Percentiles rank a stretch among this genome's conserved stretches.
Evolutionary conservation across 1,140 invertebrate genomes (phyloP).

Genomic region (Cydia strobilella): DNA sequence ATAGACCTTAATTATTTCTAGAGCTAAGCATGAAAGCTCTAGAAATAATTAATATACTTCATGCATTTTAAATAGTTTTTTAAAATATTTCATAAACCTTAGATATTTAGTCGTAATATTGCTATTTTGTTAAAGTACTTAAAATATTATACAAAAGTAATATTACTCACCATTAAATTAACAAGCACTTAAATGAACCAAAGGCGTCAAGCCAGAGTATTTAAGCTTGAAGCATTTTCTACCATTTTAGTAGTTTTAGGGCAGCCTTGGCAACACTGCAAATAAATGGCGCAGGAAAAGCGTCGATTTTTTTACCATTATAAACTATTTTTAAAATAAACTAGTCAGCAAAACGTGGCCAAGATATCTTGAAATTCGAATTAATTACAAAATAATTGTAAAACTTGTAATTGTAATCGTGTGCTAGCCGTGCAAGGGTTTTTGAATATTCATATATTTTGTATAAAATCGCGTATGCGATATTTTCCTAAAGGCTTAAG

Average conservation of each 20-base stretch:
- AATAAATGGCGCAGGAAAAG: conserved; percentile 1
- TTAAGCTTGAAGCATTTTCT: conserved; percentile 49
- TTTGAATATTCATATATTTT: no score
- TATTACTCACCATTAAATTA: conserved; percentile 11
- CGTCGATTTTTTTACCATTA: not conserved
- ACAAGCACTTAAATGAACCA: conserved; percentile 25
- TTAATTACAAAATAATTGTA: no score
- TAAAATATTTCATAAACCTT: not conserved
- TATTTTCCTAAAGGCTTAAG: no score
- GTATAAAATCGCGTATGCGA: no score
- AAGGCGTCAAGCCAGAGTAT: conserved; percentile 37
- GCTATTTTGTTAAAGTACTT: not conserved
- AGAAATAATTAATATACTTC: no score
- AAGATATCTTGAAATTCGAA: not conserved
- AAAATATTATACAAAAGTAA: conserved; percentile 20
- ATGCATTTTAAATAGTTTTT: not conserved
- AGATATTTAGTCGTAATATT: not conserved
- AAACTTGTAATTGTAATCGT: no score
- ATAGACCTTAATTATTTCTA: not conserved
- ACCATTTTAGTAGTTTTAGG: conserved; percentile 45
- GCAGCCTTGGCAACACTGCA: conserved; percentile 33
- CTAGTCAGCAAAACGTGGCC: not conserved
- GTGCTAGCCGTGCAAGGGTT: no score
- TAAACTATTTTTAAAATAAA: not conserved
- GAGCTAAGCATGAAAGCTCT: no score